A percentile compares a stretch with the other conserved stretches of the same genome.
phyloP scores from a whole-genome alignment of 2,113 vertebrate genomes.

The Barbus barbus region DNA sequence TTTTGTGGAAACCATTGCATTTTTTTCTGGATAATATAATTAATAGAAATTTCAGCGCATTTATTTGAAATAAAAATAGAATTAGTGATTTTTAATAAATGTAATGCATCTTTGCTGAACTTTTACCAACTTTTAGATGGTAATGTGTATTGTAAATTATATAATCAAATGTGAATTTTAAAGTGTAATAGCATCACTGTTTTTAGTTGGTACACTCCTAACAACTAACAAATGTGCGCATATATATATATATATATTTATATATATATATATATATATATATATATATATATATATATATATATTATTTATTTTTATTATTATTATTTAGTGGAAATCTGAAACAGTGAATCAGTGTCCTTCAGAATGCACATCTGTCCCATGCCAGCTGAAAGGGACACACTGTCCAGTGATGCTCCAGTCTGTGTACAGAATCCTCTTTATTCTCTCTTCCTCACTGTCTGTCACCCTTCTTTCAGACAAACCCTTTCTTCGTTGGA shows the following conservation, averaged over 20 bases:
- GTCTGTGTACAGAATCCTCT: background rate
- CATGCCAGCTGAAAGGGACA: background rate
- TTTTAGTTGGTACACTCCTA: no score
- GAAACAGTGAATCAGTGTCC: slow-evolving; percentile 9
- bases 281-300: no score
- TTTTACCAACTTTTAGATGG: no score
- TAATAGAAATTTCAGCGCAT: background rate
- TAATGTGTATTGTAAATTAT: no score
- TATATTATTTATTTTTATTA: no score
- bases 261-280: no score
- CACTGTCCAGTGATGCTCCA: background rate
- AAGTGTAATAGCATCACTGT: no score
- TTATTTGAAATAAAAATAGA: background rate
- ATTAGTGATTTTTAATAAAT: background rate
- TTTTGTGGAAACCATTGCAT: background rate
- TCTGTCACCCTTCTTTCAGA: slow-evolving; percentile 1
- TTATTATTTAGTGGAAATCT: background rate
- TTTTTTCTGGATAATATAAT: background rate
- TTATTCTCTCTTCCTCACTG: background rate
- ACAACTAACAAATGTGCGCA: no score
- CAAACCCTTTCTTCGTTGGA: background rate
- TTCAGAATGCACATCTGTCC: background rate
- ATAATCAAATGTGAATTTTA: no score
- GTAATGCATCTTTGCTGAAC: background rate
- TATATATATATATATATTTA: no score